Conservation (phyloP, 1,140 invertebrate species). For the Mamestra configurata region DNA sequence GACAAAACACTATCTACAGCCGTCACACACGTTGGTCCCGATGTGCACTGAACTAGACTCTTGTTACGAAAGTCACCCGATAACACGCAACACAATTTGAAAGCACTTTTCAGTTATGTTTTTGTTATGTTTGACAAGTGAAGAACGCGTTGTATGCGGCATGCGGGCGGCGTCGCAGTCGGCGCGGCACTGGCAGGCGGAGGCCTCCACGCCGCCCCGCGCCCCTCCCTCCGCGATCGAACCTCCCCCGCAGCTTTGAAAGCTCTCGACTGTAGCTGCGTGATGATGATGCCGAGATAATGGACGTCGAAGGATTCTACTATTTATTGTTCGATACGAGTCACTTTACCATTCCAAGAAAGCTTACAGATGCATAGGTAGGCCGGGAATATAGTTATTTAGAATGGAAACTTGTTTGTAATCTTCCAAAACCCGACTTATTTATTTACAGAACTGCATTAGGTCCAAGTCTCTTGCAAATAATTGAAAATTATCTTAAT, state of each 20-base stretch:
- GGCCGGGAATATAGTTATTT: constrained; percentile 10
- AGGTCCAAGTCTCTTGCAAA: neutral
- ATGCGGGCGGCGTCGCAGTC: constrained; percentile 76
- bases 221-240: constrained; percentile 69
- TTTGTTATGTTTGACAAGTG: constrained; percentile 66
- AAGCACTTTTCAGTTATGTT: constrained; percentile 77
- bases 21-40: constrained; percentile 58
- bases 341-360: constrained; percentile 68
- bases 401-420: constrained; percentile 3
- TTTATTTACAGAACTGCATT: constrained; percentile 21
- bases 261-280: constrained; percentile 77
- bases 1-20: constrained; percentile 79
- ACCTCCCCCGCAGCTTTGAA: constrained; percentile 77
- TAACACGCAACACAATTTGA: constrained; percentile 62
- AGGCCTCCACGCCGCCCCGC: constrained; percentile 81
- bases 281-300: constrained; percentile 85
- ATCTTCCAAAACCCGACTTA: neutral
- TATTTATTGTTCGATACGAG: constrained; percentile 84
- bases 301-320: constrained; percentile 83
- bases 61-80: constrained; percentile 57
- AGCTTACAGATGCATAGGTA: constrained; percentile 42
- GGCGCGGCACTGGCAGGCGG: constrained; percentile 83
- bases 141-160: constrained; percentile 62
- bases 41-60: constrained; percentile 59
- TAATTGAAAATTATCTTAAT: constrained; percentile 12